phyloP scores from a whole-genome alignment of 2,797 vertebrate species.

The Gallinago solitaria region DNA sequence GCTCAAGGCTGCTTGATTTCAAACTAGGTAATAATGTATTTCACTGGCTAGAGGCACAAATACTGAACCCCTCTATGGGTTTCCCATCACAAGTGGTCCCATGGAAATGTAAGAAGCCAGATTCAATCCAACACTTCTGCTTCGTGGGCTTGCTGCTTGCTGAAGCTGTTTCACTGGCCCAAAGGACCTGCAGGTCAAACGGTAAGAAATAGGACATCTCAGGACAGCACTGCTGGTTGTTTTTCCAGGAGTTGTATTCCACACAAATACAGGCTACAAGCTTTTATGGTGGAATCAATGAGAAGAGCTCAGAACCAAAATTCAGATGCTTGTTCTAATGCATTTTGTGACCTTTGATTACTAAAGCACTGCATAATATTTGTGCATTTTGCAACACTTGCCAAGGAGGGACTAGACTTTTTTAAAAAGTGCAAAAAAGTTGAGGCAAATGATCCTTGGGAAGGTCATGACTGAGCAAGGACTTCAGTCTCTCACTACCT shows the following conservation, averaged over 20 bases:
- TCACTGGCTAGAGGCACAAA: background rate
- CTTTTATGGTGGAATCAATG: background rate
- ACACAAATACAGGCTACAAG: background rate
- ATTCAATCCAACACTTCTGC: background rate
- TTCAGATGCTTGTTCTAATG: background rate
- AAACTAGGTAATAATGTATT: background rate
- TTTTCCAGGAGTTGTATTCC: background rate
- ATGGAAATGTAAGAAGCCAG: background rate
- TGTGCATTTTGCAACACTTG: background rate
- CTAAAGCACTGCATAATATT: background rate
- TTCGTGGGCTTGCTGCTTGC: background rate
- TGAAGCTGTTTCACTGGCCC: background rate
- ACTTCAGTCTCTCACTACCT: background rate
- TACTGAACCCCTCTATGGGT: background rate
- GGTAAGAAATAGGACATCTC: background rate
- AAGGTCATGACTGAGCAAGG: background rate
- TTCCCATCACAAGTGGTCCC: background rate
- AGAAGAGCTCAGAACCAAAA: background rate
- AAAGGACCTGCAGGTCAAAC: background rate
- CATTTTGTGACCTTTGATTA: background rate
- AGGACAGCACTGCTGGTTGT: rapidly evolving
- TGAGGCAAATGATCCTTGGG: rapidly evolving
- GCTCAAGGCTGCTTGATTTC: background rate
- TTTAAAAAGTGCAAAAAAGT: background rate
- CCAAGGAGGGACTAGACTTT: background rate